phyloP scores from a whole-genome alignment of 2,888 invertebrate species.

The Conchocele bisecta region DNA sequence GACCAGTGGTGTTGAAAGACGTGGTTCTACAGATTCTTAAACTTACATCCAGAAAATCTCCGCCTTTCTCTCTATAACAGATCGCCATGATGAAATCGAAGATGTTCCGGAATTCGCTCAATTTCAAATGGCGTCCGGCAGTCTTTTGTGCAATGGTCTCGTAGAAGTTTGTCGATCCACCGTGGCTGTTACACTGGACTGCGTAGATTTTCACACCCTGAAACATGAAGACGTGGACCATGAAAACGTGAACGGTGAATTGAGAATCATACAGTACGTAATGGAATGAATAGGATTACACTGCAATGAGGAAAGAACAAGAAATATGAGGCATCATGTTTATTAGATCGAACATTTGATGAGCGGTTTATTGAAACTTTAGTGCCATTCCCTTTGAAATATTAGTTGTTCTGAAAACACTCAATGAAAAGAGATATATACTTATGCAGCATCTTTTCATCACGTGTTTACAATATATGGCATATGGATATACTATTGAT shows the following conservation, averaged over 20 bases:
- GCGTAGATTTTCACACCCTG: conserved; percentile 71
- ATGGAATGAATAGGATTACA: no score
- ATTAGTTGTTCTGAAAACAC: neutral
- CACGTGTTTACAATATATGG: no score
- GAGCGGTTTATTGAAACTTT: no score
- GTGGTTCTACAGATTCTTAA: no score
- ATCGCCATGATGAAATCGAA: conserved; percentile 80
- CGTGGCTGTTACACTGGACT: conserved; percentile 57
- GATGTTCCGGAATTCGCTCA: conserved; percentile 74
- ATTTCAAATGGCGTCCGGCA: conserved; percentile 71
- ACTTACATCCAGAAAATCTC: conserved; percentile 63
- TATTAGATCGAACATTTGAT: no score
- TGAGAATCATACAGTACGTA: no score
- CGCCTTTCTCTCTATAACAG: conserved; percentile 77
- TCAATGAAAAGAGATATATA: neutral
- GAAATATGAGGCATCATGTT: no score
- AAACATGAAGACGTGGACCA: neutral
- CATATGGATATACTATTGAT: no score
- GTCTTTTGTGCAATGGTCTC: conserved; percentile 67
- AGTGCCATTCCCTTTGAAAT: neutral
- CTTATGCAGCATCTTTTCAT: neutral
- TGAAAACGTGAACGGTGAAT: neutral
- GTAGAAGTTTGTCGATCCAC: conserved; percentile 63
- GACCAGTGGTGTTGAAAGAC: no score
- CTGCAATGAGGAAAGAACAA: no score